Evolutionary conservation across 2,888 invertebrate species (phyloP), one percentile per base, ranked within the genome.

Genomic region (Tenthredo livida): DNA sequence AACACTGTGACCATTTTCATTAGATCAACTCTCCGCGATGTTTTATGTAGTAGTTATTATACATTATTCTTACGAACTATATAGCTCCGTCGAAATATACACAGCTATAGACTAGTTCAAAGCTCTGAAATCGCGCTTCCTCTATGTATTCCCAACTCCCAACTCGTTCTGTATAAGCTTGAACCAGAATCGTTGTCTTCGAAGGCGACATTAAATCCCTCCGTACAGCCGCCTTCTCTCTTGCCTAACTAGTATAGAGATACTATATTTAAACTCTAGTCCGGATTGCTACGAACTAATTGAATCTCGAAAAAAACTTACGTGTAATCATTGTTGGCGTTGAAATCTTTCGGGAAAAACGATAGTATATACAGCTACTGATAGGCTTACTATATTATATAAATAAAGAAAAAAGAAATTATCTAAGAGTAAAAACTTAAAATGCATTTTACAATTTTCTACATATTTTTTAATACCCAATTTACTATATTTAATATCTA

Each of bases 231-330:
- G 17, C 25, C 43, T 21, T 21, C 37, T 25, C 61, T 25, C 61
- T 61, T 37, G 37, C 70, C 37, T 70, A 37, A 33, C 75, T 75
- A 47, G 47, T 43, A 47, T 9, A 17, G 15, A 50, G 25, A 17
- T n/a, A 54, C 77, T 77, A 77, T 77, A 77, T 77, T 77, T 77
- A 77, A 54, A 54, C 77, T 17, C 77, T 50, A 25, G 77, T 77
- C 77, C 54, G 47, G 50, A 77, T 77, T 77, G 29, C n/a, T 54
- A 29, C n/a, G 40, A 73, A 73, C 72, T 43, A 73, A 77, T 77
- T 77, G 33, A 77, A 47, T 77, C 77, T 54, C 29, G 9, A 33
- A 50, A 33, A 50, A 40, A 77, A 77, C 29, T 33, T 33, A 67
- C 1, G 33, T 17, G 10, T 15, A 15, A 17, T 17, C 10, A 67